phyloP scores from a whole-genome alignment of 2,888 invertebrate species.

The Apoda limacodes region DNA sequence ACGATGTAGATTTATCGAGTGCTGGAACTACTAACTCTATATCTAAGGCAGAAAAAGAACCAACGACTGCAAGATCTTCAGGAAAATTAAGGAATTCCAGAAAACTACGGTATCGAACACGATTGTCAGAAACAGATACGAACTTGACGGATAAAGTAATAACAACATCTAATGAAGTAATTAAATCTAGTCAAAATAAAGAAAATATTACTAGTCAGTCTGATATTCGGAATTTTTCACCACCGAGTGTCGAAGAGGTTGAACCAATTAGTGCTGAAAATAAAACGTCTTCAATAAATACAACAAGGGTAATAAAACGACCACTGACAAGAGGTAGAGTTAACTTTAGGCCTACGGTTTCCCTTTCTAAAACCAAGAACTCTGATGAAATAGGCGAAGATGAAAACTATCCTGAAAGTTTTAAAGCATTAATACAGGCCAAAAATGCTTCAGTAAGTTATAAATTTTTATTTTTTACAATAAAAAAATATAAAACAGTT shows the following conservation, averaged over 20 bases:
- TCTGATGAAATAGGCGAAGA: slow-evolving; percentile 70
- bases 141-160: slow-evolving; percentile 53
- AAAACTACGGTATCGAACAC: slow-evolving; percentile 46
- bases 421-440: slow-evolving; percentile 73
- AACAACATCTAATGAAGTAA: slow-evolving; percentile 34
- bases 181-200: slow-evolving; percentile 51
- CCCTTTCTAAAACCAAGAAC: slow-evolving; percentile 27
- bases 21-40: slow-evolving; percentile 25
- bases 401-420: slow-evolving; percentile 75
- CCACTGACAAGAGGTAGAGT: slow-evolving; percentile 36
- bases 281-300: slow-evolving; percentile 36
- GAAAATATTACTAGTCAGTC: slow-evolving; percentile 46
- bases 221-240: slow-evolving; percentile 29
- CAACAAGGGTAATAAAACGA: slow-evolving; percentile 41
- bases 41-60: slow-evolving; percentile 37
- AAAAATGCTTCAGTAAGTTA: slow-evolving; percentile 65
- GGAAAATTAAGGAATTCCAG: slow-evolving; percentile 39
- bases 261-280: slow-evolving; percentile 36
- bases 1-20: slow-evolving; percentile 49
- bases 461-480: too few species aligned
- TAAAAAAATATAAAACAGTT: slow-evolving; percentile 1
- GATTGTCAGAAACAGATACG: slow-evolving; percentile 45
- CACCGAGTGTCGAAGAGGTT: slow-evolving; percentile 27
- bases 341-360: slow-evolving; percentile 29
- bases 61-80: slow-evolving; percentile 38